Conservation (phyloP, 2,888 invertebrate genomes). For the Poecilobothrus nobilitatus region DNA sequence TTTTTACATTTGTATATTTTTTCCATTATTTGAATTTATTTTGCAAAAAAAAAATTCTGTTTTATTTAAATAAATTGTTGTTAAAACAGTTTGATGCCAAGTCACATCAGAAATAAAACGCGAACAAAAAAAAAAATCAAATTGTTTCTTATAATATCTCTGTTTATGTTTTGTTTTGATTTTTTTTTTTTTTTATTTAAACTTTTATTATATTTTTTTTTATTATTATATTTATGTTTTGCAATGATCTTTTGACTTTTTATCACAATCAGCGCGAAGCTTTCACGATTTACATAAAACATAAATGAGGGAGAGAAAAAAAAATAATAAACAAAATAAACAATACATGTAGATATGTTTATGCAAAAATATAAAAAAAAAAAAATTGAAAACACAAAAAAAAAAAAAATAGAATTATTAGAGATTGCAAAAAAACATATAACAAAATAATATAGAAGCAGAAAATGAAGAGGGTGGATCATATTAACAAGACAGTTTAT, state of each 20-base stretch:
- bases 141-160: not conserved
- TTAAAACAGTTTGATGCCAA: slow-evolving; percentile 6
- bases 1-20: too few species aligned
- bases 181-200: not conserved
- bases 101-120: not conserved
- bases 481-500: too few species aligned
- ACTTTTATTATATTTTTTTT: not conserved
- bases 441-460: too few species aligned
- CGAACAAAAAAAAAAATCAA: not conserved
- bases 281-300: slow-evolving; percentile 4
- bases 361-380: too few species aligned
- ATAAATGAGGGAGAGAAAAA: not conserved
- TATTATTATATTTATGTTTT: not conserved
- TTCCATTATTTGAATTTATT: too few species aligned
- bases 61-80: not conserved
- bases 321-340: not conserved
- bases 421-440: too few species aligned
- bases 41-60: not conserved
- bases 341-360: not conserved
- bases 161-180: not conserved
- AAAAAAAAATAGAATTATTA: too few species aligned
- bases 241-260: slow-evolving; percentile 3
- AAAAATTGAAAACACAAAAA: too few species aligned
- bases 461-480: too few species aligned
- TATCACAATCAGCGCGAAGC: slow-evolving; percentile 4